Evolutionary conservation across 2,113 vertebrate species (phyloP), one percentile per base, ranked within the genome.

Genomic region (Regulus satrapa): DNA sequence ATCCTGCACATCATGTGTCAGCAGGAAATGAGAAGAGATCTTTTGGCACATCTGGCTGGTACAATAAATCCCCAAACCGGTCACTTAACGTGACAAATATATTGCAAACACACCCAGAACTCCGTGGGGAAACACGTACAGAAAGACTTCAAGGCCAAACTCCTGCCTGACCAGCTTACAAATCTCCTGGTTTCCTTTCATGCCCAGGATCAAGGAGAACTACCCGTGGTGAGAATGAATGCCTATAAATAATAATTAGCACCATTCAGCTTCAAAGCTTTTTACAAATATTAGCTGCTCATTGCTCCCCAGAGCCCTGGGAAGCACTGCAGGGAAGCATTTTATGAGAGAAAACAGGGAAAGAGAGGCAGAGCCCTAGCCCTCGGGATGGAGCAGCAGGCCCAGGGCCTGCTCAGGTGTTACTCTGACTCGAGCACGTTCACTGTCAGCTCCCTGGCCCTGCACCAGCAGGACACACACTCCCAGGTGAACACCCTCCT

Each of bases 201-300:
- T 61, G 84, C 72, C 66, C 36, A 67, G 45, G 73, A 95, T 95
- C 87, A 95, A 96, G 93, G 89, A 68, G 71, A 88, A 67, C 32
- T 51, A 71, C 88, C 69, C 2, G 1, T 21, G 81, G 66, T 16
- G 81, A 84, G 84, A 76, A 87, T 18, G 58, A 92, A 78, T 28
- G 66, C 34, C 80, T 66, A 76, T 76, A 95, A 87, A 91, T 88
- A 94, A 82, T 91, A 95, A 96, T 96, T 95, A 96, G 62, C 69
- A 72, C 69, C 32, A 75, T 18, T 73, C 89, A 92, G 49, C 92
- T 95, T 93, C 94, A 91, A 96, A 96, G 94, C 64, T 64, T 75
- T 85, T 93, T 43, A 93, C 66, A 89, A 71, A 79, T 68, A 93
- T 62, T 45, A 93, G 63, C 58, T 63, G 62, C 73, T 91, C 61